These are phyloP conservation scores for Prionailurus bengalensis DNA, from an alignment of 2,113 vertebrate genomes.

Conservation along the genomic window DNA sequence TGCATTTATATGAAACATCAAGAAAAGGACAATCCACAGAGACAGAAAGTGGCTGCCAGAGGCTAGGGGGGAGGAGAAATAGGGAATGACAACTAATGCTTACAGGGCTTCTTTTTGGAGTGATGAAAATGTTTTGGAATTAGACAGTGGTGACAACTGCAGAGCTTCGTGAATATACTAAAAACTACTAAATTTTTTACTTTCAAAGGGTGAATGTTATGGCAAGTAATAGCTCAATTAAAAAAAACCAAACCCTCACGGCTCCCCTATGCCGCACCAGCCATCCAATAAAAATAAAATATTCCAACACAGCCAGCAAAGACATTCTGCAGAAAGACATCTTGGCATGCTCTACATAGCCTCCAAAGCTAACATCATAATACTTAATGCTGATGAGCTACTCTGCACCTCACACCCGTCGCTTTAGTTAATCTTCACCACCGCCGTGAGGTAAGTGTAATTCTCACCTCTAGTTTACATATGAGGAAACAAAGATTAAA, in stretches of 20 bases:
- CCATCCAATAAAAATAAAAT: constrained; percentile 37
- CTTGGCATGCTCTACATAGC: neutral
- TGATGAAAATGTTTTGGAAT: constrained; percentile 48
- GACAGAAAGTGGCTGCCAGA: neutral
- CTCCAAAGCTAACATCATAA: constrained; percentile 39
- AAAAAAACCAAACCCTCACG: neutral
- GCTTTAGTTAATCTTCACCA: constrained; percentile 23
- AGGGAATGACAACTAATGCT: neutral
- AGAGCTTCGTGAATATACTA: constrained; percentile 31
- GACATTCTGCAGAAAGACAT: neutral
- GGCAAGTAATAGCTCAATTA: neutral
- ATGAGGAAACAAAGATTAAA: constrained; percentile 38
- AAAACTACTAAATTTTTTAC: constrained; percentile 30
- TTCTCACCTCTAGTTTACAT: constrained; percentile 26
- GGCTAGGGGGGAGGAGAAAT: neutral
- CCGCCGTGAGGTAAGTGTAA: neutral
- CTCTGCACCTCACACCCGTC: neutral
- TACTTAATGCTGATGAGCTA: neutral
- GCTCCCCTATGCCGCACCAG: neutral
- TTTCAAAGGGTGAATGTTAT: constrained; percentile 61
- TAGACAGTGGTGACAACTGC: neutral
- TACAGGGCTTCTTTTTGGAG: neutral
- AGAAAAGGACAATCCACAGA: constrained; percentile 15
- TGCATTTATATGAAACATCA: constrained; percentile 36
- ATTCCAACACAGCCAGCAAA: constrained; percentile 10